Percentiles rank a stretch among this genome's conserved stretches.
Conservation (phyloP, 1,140 invertebrate genomes). For the Solenopsis invicta region DNA sequence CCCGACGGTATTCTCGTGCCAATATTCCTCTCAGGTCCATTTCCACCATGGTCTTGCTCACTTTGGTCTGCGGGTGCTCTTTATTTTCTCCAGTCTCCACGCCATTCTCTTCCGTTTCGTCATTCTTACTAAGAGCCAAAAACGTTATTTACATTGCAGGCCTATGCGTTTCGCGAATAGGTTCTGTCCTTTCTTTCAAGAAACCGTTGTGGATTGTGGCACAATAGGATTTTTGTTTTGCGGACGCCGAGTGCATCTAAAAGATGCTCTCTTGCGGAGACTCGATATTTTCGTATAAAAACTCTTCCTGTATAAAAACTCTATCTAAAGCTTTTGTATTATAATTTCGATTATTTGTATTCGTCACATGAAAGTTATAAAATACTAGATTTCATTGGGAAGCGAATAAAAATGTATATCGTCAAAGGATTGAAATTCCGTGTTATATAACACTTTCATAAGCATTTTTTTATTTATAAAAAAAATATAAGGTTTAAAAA, state of each 20-base stretch:
- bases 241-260: not conserved
- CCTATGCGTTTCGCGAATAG: slow-evolving; percentile 2
- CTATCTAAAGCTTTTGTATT: not conserved
- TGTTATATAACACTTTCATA: not conserved
- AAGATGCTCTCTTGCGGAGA: not conserved
- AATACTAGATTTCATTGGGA: not conserved
- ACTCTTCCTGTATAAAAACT: not conserved
- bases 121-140: slow-evolving; percentile 33
- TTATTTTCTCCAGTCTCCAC: not conserved
- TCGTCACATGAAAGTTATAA: not conserved
- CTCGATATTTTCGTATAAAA: not conserved
- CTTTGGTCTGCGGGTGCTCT: slow-evolving; percentile 37
- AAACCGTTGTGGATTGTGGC: not conserved
- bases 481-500: not conserved
- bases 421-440: not conserved
- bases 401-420: not conserved
- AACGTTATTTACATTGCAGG: slow-evolving; percentile 47
- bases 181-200: not conserved
- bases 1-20: slow-evolving; percentile 24
- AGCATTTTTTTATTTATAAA: not conserved
- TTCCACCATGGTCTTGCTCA: slow-evolving; percentile 43
- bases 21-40: slow-evolving; percentile 53
- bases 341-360: not conserved
- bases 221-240: slow-evolving; percentile 23
- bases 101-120: not conserved